Evolutionary conservation across 2,888 invertebrate species (phyloP).

Genomic region (Stegophylla sp.): DNA sequence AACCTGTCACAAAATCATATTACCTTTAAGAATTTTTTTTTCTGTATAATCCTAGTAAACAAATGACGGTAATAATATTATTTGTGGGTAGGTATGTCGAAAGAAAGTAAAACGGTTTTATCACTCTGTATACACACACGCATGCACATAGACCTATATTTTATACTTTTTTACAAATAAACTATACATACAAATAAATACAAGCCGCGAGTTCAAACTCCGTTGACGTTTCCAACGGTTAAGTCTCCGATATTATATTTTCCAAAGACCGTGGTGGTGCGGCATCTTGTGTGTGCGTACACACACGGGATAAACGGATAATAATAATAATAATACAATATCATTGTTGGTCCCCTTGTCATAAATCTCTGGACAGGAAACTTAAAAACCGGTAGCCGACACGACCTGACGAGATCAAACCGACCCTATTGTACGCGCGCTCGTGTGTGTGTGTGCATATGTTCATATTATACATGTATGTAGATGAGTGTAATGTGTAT

Average conservation of each 20-base stretch:
- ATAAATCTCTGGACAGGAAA: constrained; percentile 52
- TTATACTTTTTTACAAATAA: too few relatives aligned
- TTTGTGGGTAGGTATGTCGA: background rate
- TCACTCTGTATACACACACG: background rate
- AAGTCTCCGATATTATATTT: background rate
- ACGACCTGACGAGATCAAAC: constrained; percentile 43
- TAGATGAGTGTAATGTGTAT: background rate
- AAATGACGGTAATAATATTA: background rate
- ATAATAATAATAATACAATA: background rate
- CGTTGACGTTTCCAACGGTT: constrained; percentile 11
- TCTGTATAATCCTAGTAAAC: background rate
- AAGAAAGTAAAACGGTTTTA: background rate
- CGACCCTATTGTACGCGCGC: constrained; percentile 19
- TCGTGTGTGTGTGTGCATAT: background rate
- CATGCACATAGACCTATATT: background rate
- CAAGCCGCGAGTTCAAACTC: too few relatives aligned
- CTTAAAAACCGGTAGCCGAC: constrained; percentile 52
- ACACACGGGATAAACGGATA: background rate
- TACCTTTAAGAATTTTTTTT: too few relatives aligned
- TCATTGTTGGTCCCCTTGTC: constrained; percentile 18
- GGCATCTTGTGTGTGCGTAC: background rate
- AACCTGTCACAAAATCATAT: background rate
- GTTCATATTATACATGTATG: too few relatives aligned
- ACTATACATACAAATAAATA: too few relatives aligned
- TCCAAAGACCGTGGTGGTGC: background rate